Base-by-base conservation (phyloP, 2,888 invertebrate species). In the Imbricaverruca yamaguchii region DNA sequence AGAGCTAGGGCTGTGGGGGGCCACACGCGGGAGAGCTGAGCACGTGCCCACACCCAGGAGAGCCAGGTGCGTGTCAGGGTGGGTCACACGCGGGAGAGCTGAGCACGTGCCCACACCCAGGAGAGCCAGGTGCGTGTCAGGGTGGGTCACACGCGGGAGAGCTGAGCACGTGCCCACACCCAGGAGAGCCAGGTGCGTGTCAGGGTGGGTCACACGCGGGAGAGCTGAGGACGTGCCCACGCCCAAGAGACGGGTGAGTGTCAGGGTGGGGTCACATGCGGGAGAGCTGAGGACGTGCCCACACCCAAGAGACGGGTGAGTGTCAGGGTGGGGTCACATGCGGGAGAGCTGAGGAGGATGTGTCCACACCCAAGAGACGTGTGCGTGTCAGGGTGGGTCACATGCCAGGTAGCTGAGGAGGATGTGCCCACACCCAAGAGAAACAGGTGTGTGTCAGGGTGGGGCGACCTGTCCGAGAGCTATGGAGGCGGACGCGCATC, bases 371-470 rank as follows among this genome's bases (percentile, higher is more conserved):
- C 39, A 39, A 39, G 39, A 39, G 39, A 39, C 39, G 39, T 1
- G 39, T 39, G 39, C 39, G 39, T 39, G 39, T 39, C 4, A 4
- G 39, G 39, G 39, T 39, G 39, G 39, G 39, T 39, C 39, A 39
- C 39, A 39, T 39, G 39, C 95, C 0, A 69, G 69, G 3, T n/a
- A 39, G 39, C 1, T 39, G 39, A 39, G 39, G 39, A 39, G 15
- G 39, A 39, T 4, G 39, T 39, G 39, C 39, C 39, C 55, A 74
- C 55, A 9, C 3, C 21, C 9, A 9, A 6, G 21, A 74, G 74
- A 55, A 55, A 3, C 74, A 21, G 74, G 74, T 74, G 39, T 4
- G 39, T 39, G 39, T 39, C 39, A 39, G 39, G 39, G 4, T 39
- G 39, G 15, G 0, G 69, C 4, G 15, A 39, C 69, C 3, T 13